These are phyloP conservation scores for Andrena dorsata DNA, from an alignment of 2,888 invertebrate genomes.

Conservation along the genomic window DNA sequence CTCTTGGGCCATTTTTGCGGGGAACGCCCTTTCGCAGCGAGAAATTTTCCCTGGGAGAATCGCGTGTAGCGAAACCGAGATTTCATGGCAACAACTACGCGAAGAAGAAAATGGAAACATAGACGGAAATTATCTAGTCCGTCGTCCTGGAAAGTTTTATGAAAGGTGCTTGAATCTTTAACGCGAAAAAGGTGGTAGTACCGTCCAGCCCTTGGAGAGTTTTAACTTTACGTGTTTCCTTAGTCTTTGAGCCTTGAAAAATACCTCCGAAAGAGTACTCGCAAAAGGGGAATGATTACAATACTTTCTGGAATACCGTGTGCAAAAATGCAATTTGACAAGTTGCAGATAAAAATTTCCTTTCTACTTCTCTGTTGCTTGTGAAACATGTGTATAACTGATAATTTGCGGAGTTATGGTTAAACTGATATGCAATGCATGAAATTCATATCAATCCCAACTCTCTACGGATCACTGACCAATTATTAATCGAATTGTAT, in stretches of 20 bases:
- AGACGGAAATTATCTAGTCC: constrained; percentile 31
- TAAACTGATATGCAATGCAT: not conserved
- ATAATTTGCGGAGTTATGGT: not conserved
- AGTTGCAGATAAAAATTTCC: not conserved
- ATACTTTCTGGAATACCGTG: not conserved
- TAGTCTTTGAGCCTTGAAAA: constrained; percentile 1
- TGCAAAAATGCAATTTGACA: not conserved
- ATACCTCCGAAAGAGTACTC: constrained; percentile 3
- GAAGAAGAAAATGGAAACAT: constrained; percentile 18
- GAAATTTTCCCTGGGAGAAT: not conserved
- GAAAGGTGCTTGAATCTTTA: constrained; percentile 27
- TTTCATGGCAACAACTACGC: constrained; percentile 30
- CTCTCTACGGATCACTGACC: not conserved
- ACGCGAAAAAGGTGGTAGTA: not conserved
- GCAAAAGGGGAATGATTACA: not conserved
- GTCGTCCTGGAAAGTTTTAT: not conserved
- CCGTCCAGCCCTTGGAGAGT: not conserved
- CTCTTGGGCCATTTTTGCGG: constrained; percentile 29
- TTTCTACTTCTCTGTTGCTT: not conserved
- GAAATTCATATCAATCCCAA: not conserved
- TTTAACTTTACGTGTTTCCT: constrained; percentile 4
- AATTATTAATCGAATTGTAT: not conserved
- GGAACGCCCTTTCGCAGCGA: constrained; percentile 10
- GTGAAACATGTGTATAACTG: not conserved
- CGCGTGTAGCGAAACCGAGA: constrained; percentile 11